phyloP scores from a whole-genome alignment of 1,140 invertebrate genomes.

The Nylanderia fulva region DNA sequence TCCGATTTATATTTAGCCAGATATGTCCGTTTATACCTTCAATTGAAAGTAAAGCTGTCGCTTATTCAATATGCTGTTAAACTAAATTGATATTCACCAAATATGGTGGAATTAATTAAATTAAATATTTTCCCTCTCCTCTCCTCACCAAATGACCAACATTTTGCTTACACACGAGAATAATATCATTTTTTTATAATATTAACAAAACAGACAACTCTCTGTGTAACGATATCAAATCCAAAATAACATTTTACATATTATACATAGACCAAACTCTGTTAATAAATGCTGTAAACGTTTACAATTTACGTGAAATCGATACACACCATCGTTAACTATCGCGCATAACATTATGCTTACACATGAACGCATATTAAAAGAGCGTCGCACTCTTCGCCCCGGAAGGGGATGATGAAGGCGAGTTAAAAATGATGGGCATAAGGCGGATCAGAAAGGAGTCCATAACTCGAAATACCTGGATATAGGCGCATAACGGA shows the following conservation, averaged over 20 bases:
- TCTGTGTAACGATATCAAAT: neutral
- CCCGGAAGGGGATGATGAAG: conserved; percentile 16
- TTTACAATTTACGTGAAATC: conserved; percentile 50
- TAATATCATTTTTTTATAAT: neutral
- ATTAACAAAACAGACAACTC: neutral
- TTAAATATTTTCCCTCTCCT: conserved; percentile 5
- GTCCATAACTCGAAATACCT: conserved; percentile 79
- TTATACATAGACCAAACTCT: neutral
- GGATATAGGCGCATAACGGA: conserved; percentile 73
- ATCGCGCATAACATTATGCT: conserved; percentile 53
- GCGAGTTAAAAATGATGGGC: conserved; percentile 71
- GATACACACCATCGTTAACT: conserved; percentile 52
- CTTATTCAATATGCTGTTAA: conserved; percentile 58
- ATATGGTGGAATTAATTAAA: conserved; percentile 51
- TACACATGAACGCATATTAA: conserved; percentile 66
- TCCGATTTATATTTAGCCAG: conserved; percentile 53
- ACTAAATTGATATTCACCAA: conserved; percentile 45
- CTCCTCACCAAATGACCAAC: conserved; percentile 12
- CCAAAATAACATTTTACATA: neutral
- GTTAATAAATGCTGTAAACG: conserved; percentile 18
- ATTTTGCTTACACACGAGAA: neutral
- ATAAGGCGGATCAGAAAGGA: conserved; percentile 72
- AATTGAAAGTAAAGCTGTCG: conserved; percentile 47
- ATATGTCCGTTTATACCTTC: conserved; percentile 42
- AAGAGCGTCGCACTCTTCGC: conserved; percentile 44